Conservation (phyloP, 2,888 invertebrate genomes). For the Parnassius apollo region DNA sequence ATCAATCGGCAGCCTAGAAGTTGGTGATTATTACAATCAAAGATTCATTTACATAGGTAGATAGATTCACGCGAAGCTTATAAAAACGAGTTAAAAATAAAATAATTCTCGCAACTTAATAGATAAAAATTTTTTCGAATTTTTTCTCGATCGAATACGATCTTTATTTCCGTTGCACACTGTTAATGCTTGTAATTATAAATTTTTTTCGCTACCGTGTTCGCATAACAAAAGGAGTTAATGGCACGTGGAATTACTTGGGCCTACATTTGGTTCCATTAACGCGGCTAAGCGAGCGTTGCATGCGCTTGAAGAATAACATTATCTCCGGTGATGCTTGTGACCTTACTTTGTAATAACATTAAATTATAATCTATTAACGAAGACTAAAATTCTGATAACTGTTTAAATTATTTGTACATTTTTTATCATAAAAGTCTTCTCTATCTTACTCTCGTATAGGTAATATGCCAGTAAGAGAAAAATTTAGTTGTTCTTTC, state of each 20-base stretch:
- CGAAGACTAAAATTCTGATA: constrained; percentile 1
- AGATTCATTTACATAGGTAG: too few species aligned
- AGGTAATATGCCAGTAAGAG: too few species aligned
- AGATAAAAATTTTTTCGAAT: background rate
- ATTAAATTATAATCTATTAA: constrained; percentile 6
- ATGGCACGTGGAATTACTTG: constrained; percentile 13
- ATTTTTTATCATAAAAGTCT: background rate
- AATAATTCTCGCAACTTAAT: too few species aligned
- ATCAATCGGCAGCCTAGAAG: too few species aligned
- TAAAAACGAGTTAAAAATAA: too few species aligned
- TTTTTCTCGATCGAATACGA: background rate
- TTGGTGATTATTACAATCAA: too few species aligned
- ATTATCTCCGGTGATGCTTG: constrained; percentile 12
- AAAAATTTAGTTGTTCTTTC: too few species aligned
- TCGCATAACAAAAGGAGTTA: constrained; percentile 16
- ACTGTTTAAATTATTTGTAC: background rate
- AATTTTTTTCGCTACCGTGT: constrained; percentile 5
- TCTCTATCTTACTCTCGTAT: too few species aligned
- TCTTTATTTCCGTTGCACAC: background rate
- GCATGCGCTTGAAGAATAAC: constrained; percentile 2
- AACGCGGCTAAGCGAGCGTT: constrained; percentile 19
- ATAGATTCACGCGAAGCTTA: too few species aligned
- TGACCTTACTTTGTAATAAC: constrained; percentile 16
- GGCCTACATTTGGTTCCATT: constrained; percentile 14
- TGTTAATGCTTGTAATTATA: background rate